Evolutionary conservation across 2,888 invertebrate genomes (phyloP), one percentile per base, ranked within the genome.

Genomic region (Congeria kusceri): DNA sequence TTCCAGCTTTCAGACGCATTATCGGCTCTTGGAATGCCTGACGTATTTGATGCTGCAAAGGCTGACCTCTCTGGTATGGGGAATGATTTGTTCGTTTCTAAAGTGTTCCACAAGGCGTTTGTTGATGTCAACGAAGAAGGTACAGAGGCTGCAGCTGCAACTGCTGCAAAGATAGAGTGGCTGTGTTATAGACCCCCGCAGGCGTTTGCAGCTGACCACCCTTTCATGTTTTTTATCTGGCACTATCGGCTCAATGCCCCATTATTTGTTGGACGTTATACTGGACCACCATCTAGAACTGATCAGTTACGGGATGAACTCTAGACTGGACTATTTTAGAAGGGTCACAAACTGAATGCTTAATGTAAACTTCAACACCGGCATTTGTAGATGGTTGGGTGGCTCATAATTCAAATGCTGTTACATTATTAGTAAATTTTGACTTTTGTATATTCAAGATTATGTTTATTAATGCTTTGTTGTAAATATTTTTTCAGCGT

Each of bases 61-160:
- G 91, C 93, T 13, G 89, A 93, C 70, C 83, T 93, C 11, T 89
- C 90, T 18, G 91, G 89, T 13, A 91, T 92, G 64, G 86, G 86
- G 32, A 80, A 80, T 7, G 77, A 65, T 0, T 73, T 83, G n/a
- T 89, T 70, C 74, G 86, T 93, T 5, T 90, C 90, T 0, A 75
- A 88, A 44, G 89, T 92, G 5, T 66, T 91, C 11, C 93, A 93
- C 79, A 91, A 92, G 79, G 92, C 93, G 5, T 92, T 91, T 73
- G 85, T 93, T 25, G 91, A 93, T 59, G 92, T 92, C 0, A 91
- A 91, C 64, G 92, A 93, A 74, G 90, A 92, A 66, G 93, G 53
- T 25, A 53, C 90, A 2, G 92, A 92, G 63, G 92, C 93, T 2
- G 92, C 92, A 11, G 92, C 92, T 4, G 91, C 92, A 15, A 88